Conservation (phyloP, 2,113 vertebrate genomes). For the Lethenteron camtschaticum region DNA sequence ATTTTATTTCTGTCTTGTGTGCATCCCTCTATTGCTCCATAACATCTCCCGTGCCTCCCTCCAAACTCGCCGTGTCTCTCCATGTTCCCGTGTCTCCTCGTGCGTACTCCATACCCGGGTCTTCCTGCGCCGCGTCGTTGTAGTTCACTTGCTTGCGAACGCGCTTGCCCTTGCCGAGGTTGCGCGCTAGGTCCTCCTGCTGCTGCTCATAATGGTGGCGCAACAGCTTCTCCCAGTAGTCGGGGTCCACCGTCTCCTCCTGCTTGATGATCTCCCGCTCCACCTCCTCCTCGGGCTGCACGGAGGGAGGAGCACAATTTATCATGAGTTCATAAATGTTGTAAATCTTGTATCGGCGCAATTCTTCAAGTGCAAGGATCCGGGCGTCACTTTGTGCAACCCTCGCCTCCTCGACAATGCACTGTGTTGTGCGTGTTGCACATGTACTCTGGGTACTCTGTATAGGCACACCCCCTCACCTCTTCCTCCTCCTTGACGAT, state of each 20-base stretch:
- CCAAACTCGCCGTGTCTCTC: conserved; percentile 1
- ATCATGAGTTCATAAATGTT: too few relatives aligned
- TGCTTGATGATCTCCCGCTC: conserved; percentile 96
- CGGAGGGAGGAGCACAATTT: not conserved
- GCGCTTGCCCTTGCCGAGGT: conserved; percentile 82
- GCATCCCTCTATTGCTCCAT: too few relatives aligned
- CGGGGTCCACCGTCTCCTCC: conserved; percentile 91
- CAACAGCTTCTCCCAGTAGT: conserved; percentile 95
- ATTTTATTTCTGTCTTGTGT: too few relatives aligned
- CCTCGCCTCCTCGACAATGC: too few relatives aligned
- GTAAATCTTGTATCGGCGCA: too few relatives aligned
- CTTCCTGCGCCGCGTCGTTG: conserved; percentile 86
- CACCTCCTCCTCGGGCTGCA: conserved; percentile 71
- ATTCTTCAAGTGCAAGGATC: too few relatives aligned
- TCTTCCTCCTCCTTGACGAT: conserved; percentile 92
- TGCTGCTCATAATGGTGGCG: conserved; percentile 94
- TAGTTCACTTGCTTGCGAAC: conserved; percentile 98
- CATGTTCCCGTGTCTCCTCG: not conserved
- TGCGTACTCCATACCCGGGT: conserved; percentile 48
- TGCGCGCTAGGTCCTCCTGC: conserved; percentile 81
- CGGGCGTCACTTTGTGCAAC: too few relatives aligned
- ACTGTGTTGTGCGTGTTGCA: too few relatives aligned
- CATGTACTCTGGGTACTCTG: too few relatives aligned
- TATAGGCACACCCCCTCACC: conserved; percentile 31
- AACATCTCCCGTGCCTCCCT: not conserved